Conservation (phyloP, 2,888 invertebrate species). For the Laothoe populi region DNA sequence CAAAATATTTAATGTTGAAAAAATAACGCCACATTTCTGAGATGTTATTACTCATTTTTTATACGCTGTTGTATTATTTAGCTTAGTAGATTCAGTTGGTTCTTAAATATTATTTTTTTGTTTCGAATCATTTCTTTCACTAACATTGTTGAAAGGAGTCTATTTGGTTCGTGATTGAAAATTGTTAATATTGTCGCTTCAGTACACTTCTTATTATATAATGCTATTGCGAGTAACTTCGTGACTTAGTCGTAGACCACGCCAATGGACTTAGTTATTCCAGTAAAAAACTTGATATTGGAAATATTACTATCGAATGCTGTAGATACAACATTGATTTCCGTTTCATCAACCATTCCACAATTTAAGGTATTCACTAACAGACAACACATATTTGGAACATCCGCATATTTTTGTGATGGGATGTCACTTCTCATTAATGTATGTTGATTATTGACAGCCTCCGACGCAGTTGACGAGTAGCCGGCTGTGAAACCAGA, state of each 20-base stretch:
- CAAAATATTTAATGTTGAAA: constrained; percentile 41
- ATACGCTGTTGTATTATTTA: constrained; percentile 51
- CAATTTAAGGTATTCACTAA: no score
- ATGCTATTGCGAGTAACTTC: neutral
- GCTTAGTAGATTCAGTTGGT: neutral
- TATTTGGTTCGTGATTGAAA: neutral
- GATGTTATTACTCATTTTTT: constrained; percentile 57
- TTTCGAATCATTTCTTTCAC: neutral
- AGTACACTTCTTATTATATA: neutral
- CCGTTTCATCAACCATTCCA: no score
- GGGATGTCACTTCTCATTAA: no score
- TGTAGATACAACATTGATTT: no score
- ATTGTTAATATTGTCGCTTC: neutral
- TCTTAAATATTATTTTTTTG: neutral
- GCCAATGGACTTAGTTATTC: neutral
- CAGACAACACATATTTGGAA: no score
- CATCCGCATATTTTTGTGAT: no score
- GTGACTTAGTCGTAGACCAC: neutral
- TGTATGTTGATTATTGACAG: no score
- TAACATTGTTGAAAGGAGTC: constrained; percentile 1
- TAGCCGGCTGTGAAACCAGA: no score
- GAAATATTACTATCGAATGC: neutral
- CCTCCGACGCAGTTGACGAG: no score
- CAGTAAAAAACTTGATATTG: neutral
- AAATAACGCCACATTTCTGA: constrained; percentile 49